Base-by-base conservation (phyloP, 2,888 invertebrate species). In the Gerris lacustris region DNA sequence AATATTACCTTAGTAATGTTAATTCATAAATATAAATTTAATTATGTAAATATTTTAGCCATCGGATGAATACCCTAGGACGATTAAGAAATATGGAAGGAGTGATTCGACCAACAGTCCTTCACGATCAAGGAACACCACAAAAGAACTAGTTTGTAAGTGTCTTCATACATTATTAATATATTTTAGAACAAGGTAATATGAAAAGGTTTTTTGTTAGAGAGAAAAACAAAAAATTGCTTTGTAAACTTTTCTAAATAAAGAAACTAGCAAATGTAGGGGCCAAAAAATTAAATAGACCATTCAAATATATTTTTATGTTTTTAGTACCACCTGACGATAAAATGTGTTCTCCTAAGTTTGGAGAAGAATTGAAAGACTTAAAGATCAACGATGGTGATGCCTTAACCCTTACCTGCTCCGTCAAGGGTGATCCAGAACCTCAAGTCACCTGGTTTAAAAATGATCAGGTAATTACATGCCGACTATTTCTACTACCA, bases 381-480 rank as follows among this genome's bases (percentile, higher is more conserved):
- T 79, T 91, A 68, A 85, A 84, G n/a, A 86, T 94, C 55, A 86
- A 87, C 63, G 96, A 96, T 82, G 96, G 95, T n/a, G 91, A 93
- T 73, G 87, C 89, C 72, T 83, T 96, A 71, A 86, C 90, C 76
- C 84, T 97, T 75, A 88, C 87, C 15, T 92, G 91, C 75, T 87
- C 90, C 74, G 92, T 96, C 69, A 87, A 88, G 76, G 96, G 96
- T 15, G 95, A 95, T 82, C 96, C 96, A 67, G 95, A 94, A 80
- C 96, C 96, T 0, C 88, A 94, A 79, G 88, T 96, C 66, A 86
- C 88, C 75, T 96, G 96, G 96, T 86, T 85, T 78, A 95, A 94
- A 83, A 89, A 92, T 79, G 89, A 88, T n/a, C 88, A 91, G 80
- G 86, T 85, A 73, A 79, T 80, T 74, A 81, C 18, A 31, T 4